These are phyloP conservation scores for Syrista parreyssii DNA, from an alignment of 2,888 invertebrate genomes.

Conservation along the genomic window DNA sequence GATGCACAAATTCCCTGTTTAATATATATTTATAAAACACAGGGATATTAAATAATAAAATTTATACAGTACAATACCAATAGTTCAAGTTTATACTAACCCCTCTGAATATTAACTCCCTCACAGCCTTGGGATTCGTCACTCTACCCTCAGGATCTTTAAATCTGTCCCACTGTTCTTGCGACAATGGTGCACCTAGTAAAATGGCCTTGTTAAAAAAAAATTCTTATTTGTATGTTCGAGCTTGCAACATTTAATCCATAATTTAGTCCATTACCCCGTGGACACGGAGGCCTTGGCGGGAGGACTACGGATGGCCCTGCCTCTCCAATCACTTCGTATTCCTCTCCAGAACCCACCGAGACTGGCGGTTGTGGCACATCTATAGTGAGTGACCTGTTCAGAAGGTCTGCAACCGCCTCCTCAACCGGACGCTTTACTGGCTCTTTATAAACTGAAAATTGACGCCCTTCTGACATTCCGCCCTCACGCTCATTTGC, in stretches of 20 bases:
- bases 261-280: slow-evolving; percentile 42
- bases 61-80: slow-evolving; percentile 5
- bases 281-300: slow-evolving; percentile 70
- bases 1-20: slow-evolving; percentile 81
- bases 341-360: slow-evolving; percentile 73
- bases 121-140: slow-evolving; percentile 80
- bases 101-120: slow-evolving; percentile 91
- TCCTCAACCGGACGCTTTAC: slow-evolving; percentile 73
- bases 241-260: background rate
- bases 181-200: slow-evolving; percentile 78
- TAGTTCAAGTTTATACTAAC: slow-evolving; percentile 68
- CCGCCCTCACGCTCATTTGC: background rate
- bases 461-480: slow-evolving; percentile 1
- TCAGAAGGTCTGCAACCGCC: slow-evolving; percentile 73
- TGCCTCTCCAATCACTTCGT: slow-evolving; percentile 75
- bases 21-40: slow-evolving; percentile 16
- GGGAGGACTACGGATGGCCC: slow-evolving; percentile 73
- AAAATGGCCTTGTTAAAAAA: background rate
- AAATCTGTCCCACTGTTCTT: slow-evolving; percentile 84
- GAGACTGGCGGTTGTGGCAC: slow-evolving; percentile 44
- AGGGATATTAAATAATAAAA: slow-evolving; percentile 15
- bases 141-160: slow-evolving; percentile 86
- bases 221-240: background rate
- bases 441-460: slow-evolving; percentile 73
- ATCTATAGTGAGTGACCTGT: slow-evolving; percentile 62